Conservation (phyloP, 2,797 vertebrate species). For the Vespertilio murinus region DNA sequence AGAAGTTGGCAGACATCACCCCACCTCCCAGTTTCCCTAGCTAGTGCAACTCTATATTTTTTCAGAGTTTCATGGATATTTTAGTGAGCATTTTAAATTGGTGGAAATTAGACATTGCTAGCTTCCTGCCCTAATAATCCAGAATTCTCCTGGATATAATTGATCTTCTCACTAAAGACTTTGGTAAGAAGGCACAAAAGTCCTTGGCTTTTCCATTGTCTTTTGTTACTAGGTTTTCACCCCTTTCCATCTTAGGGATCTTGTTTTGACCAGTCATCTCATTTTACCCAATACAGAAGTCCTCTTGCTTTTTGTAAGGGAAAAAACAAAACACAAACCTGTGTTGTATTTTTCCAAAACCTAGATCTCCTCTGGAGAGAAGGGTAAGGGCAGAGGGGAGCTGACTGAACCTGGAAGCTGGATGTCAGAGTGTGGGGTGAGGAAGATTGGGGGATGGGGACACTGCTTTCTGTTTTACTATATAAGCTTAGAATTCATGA, state of each 20-base stretch:
- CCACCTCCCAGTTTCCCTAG: neutral
- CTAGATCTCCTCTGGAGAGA: neutral
- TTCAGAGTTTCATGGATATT: neutral
- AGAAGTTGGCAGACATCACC: neutral
- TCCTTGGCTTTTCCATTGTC: neutral
- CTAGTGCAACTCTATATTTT: conserved; percentile 20
- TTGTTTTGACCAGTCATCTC: conserved; percentile 29
- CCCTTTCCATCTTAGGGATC: neutral
- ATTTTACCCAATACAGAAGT: conserved; percentile 17
- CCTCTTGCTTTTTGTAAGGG: conserved; percentile 21
- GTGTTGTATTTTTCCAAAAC: neutral
- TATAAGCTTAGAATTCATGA: neutral
- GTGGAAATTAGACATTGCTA: conserved; percentile 5
- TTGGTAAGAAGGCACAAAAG: conserved; percentile 16
- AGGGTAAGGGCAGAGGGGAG: neutral
- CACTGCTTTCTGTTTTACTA: neutral
- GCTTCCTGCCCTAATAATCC: neutral
- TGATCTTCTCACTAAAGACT: conserved; percentile 22
- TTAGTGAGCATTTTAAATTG: conserved; percentile 21
- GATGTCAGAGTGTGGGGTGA: neutral
- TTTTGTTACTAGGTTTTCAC: conserved; percentile 2
- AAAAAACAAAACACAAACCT: neutral
- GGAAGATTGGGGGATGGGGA: neutral
- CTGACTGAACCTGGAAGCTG: neutral
- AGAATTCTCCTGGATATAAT: neutral